phyloP scores from a whole-genome alignment of 1,140 invertebrate species.

The Rhagoletis zephyria region DNA sequence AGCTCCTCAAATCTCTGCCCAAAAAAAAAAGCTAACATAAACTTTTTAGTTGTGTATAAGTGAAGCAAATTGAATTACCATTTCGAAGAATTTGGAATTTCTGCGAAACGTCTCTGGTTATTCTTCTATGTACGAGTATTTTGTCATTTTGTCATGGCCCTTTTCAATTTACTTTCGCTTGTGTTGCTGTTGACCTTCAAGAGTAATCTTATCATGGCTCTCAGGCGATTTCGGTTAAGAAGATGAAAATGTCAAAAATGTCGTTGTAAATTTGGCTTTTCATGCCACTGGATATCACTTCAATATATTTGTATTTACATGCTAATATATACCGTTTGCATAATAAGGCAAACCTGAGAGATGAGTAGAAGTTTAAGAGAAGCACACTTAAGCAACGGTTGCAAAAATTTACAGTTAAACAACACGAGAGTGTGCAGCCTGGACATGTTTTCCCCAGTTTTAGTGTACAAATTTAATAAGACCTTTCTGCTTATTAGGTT shows the following conservation, averaged over 20 bases:
- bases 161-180: neutral
- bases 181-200: neutral
- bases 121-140: neutral
- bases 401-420: too few relatives aligned
- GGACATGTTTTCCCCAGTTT: too few relatives aligned
- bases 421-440: too few relatives aligned
- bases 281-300: neutral
- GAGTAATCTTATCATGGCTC: neutral
- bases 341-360: too few relatives aligned
- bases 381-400: too few relatives aligned
- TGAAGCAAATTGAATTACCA: conserved; percentile 1
- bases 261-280: neutral
- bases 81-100: conserved; percentile 17
- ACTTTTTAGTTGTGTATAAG: neutral
- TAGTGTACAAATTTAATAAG: too few relatives aligned
- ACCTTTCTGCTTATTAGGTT: too few relatives aligned
- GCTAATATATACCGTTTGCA: too few relatives aligned
- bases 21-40: too few relatives aligned
- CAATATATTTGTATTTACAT: neutral
- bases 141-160: neutral
- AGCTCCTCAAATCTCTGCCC: neutral
- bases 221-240: neutral
- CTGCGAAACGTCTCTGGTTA: neutral
- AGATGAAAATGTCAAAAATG: neutral
- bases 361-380: too few relatives aligned